Evolutionary conservation across 2,113 vertebrate species (phyloP), one percentile per base, ranked within the genome.

Genomic region (Cinclus cinclus): DNA sequence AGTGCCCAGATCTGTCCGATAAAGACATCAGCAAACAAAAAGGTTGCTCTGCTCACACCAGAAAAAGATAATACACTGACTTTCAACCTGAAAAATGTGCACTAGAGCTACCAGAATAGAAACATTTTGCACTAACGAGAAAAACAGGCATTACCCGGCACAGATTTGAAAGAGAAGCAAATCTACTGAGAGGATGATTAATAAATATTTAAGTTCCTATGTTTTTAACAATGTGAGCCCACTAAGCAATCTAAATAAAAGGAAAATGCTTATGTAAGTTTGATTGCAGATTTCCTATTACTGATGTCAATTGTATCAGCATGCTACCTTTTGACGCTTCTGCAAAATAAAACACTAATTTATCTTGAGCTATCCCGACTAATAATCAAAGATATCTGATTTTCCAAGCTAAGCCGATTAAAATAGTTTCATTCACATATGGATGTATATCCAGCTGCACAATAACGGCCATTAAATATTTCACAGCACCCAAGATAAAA

Each of bases 381-480:
- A 92, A 94, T 71, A 89, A 94, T 93, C 75, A 95, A 96, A 92
- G 92, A 94, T 92, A 92, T 92, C 82, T 92, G 92, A 95, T 97
- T 93, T 96, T 96, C 95, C 79, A 93, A 94, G 91, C 87, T 87
- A 84, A 90, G 79, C 56, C 95, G 95, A 97, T 96, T 94, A 92
- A 96, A 97, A 97, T 16, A 97, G 92, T 87, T 97, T 90, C 81
- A 97, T 98, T 97, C 97, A 94, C 80, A 96, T 92, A 97, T 3
- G n/a, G 95, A 96, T 95, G 78, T 93, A 83, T 96, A 96, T 88
- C 89, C 94, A 95, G 94, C 83, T 97, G 92, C 89, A 96, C 74
- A 96, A 95, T 89, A 97, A 97, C 27, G n/a, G 68, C 90, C 85
- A 97, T 96, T 97, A 97, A 97, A 80, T 92, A 92, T 96, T 97